These are phyloP conservation scores for Sisor rabdophorus DNA, from an alignment of 2,113 vertebrate genomes.

Conservation along the genomic window DNA sequence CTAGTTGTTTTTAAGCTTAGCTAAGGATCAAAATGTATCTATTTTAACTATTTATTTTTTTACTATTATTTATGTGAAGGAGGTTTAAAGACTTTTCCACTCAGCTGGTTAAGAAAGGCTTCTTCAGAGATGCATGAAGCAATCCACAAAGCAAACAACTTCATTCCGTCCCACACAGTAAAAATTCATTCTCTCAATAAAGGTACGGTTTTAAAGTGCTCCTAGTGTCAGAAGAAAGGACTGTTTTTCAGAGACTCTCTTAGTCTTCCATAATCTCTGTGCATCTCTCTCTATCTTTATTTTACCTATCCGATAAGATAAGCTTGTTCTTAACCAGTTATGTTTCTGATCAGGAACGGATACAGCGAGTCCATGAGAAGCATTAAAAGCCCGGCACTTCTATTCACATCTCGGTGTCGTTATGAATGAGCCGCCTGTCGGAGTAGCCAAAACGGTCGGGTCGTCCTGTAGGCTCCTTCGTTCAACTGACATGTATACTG, in stretches of 20 bases:
- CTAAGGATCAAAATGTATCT: too few species aligned
- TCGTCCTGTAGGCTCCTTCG: not conserved
- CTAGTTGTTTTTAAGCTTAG: not conserved
- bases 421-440: slow-evolving; percentile 41
- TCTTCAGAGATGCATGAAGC: slow-evolving; percentile 31
- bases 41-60: too few species aligned
- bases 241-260: slow-evolving; percentile 23
- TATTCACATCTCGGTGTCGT: slow-evolving; percentile 28
- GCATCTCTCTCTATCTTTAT: slow-evolving; percentile 11
- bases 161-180: slow-evolving; percentile 35
- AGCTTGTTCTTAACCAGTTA: not conserved
- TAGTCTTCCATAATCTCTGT: not conserved
- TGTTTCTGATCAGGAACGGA: not conserved
- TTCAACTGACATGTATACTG: not conserved
- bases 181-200: slow-evolving; percentile 37
- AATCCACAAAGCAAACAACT: slow-evolving; percentile 41
- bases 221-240: not conserved
- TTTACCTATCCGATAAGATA: not conserved
- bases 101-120: slow-evolving; percentile 33
- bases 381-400: slow-evolving; percentile 33
- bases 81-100: not conserved
- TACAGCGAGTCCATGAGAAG: slow-evolving; percentile 10
- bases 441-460: not conserved
- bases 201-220: not conserved
- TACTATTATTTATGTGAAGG: too few species aligned